phyloP scores from a whole-genome alignment of 1,140 invertebrate genomes.

The Drosophila leontia region DNA sequence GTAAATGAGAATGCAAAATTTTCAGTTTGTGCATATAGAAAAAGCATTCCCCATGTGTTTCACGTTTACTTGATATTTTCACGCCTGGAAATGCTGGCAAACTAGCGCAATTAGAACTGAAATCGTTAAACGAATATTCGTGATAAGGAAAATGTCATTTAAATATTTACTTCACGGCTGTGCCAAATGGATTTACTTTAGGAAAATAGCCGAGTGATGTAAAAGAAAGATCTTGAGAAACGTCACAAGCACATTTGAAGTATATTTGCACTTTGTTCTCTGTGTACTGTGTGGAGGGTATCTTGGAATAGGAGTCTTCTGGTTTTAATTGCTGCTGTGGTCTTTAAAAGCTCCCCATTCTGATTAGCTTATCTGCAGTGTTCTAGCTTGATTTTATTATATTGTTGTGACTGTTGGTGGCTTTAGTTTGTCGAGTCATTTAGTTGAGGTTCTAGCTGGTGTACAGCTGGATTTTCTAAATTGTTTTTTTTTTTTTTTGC shows the following conservation, averaged over 20 bases:
- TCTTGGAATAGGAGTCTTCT: conserved; percentile 14
- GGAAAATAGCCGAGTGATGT: background rate
- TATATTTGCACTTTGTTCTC: conserved; percentile 23
- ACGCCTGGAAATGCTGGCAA: conserved; percentile 40
- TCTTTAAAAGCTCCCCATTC: conserved; percentile 22
- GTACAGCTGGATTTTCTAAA: conserved; percentile 10
- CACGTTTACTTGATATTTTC: conserved; percentile 33
- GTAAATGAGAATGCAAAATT: conserved; percentile 55
- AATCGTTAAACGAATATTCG: conserved; percentile 44
- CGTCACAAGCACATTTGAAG: background rate
- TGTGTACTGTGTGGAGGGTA: conserved; percentile 3
- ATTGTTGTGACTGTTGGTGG: conserved; percentile 35
- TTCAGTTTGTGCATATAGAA: conserved; percentile 24
- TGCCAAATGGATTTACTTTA: conserved; percentile 31
- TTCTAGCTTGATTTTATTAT: conserved; percentile 42
- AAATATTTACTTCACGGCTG: conserved; percentile 26
- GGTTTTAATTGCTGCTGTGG: conserved; percentile 23
- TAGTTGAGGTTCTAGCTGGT: background rate
- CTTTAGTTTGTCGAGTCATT: conserved; percentile 24
- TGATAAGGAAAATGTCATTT: conserved; percentile 57
- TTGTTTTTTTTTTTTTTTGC: background rate
- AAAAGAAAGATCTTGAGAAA: conserved; percentile 1
- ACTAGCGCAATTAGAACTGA: conserved; percentile 31
- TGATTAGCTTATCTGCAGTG: conserved; percentile 42
- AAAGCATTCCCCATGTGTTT: conserved; percentile 20